Base-by-base conservation (phyloP, 64 coral and sea anemone species). In the Catalaphyllia jardinei region DNA sequence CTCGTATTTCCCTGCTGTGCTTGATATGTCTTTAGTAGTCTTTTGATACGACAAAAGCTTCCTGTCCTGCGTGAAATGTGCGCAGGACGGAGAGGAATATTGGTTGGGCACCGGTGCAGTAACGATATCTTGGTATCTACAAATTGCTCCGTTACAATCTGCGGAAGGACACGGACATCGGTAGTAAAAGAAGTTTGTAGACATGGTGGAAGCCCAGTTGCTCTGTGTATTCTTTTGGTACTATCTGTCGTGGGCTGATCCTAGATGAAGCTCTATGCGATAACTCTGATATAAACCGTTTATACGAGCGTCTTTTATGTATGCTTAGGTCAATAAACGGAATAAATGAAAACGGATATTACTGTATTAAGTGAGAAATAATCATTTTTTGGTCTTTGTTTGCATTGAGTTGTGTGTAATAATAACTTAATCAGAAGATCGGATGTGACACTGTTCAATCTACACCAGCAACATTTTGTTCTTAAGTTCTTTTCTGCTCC, bases 371-470 rank as follows among this genome's bases (percentile, higher is more conserved):
- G 46, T 54, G 62, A 64, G 22, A 49, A 87, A 88, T 85, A 82
- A 85, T 73, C 79, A 89, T 87, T 77, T 46, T 88, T 67, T 93
- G 63, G 88, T 55, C 52, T 83, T 88, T 93, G 92, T 93, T 89
- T 93, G 82, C 83, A 63, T 89, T 87, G 82, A 74, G 77, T 20
- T 51, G 83, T 84, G 87, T 93, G 80, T 93, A 93, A 93, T 93
- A 89, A 93, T 93, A 89, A 93, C 75, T 93, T 93, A 93, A 93
- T 93, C 92, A 85, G 55, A 67, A 29, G 78, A 64, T 51, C 92
- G 92, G 87, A 93, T 93, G 87, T 93, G 88, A 93, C 87, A 85
- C 78, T 93, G 42, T 85, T 85, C 63, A 85, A 85, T 85, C 64
- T 85, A 71, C 63, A 85, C 81, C 63, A 67, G 38, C 33, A 51